phyloP scores from a whole-genome alignment of 2,888 invertebrate species.

The Hipparchia semele region DNA sequence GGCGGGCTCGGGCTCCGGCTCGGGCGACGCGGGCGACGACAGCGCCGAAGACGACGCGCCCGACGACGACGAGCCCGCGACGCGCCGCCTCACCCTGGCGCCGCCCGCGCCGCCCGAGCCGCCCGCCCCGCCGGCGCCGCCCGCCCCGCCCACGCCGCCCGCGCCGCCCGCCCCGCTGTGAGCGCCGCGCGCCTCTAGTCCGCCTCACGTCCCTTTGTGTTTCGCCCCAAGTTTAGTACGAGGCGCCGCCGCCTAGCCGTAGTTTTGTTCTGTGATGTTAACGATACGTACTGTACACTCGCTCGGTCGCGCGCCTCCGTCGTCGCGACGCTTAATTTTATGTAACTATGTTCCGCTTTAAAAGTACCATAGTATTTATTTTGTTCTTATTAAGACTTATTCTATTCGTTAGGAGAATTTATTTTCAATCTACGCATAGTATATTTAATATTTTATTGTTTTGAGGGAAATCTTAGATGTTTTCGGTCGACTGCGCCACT shows the following conservation, averaged over 20 bases:
- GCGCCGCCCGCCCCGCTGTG: slow-evolving; percentile 42
- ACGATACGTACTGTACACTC: slow-evolving; percentile 51
- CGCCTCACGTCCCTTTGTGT: slow-evolving; percentile 29
- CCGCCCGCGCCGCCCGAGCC: slow-evolving; percentile 48
- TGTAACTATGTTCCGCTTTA: slow-evolving; percentile 71
- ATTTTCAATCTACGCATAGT: slow-evolving; percentile 55
- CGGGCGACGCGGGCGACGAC: slow-evolving; percentile 54
- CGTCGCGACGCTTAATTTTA: slow-evolving; percentile 51
- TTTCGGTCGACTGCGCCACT: slow-evolving; percentile 29
- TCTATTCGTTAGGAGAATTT: slow-evolving; percentile 57
- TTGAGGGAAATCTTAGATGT: slow-evolving; percentile 40
- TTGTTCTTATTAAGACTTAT: slow-evolving; percentile 53
- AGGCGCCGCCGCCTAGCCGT: slow-evolving; percentile 58
- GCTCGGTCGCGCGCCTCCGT: slow-evolving; percentile 38
- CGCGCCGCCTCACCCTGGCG: slow-evolving; percentile 42
- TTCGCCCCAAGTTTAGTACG: slow-evolving; percentile 30
- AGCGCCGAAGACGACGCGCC: slow-evolving; percentile 51
- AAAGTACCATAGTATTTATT: slow-evolving; percentile 78
- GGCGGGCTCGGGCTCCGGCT: slow-evolving; percentile 57
- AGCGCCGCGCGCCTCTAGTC: slow-evolving; percentile 39
- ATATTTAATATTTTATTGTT: slow-evolving; percentile 52
- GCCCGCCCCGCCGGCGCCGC: slow-evolving; percentile 44
- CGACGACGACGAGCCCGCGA: slow-evolving; percentile 52
- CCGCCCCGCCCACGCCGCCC: slow-evolving; percentile 44
- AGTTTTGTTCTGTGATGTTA: slow-evolving; percentile 77